Evolutionary conservation across 1,140 invertebrate species (phyloP), one percentile per base, ranked within the genome.

Genomic region (Rhysida immarginata): DNA sequence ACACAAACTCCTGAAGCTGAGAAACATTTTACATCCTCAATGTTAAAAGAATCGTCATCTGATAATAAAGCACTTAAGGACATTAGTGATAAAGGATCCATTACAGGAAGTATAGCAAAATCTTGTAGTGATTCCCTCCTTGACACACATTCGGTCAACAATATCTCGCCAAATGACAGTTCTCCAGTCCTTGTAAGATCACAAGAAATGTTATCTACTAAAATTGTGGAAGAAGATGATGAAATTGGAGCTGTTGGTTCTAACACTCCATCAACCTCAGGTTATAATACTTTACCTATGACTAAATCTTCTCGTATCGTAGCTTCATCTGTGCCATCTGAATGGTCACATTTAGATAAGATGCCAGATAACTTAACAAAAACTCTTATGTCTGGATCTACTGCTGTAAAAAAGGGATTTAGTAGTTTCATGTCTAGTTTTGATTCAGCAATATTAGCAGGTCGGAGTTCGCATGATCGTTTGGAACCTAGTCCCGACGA

Each of bases 391-490:
- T 54, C 27, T 26, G 58, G 61, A 0, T 62, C 61, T 11, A 65
- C 58, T 24, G 55, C 53, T 8, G 56, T 88, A 80, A 84, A 83
- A 59, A 85, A 85, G 66, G 84, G 84, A 2, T 78, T 87, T 56
- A 81, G 77, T 24, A 85, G 78, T 61, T 75, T 87, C 23, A 85
- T 86, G 76, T 84, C 83, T 35, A 85, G 83, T 3, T 78, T 88
- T 48, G 85, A 89, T 69, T 84, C 82, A 18, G 83, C 83, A 2
- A 67, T 87, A 24, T 81, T 81, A 61, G 59, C 77, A 0, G 78
- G 78, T 1, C 77, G 80, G 0, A 82, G 85, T 63, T 84, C 85
- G 64, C 70, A 73, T n/a, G 53, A 35, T 3, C 2, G 16, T 3
- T 2, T 2, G 11, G 20, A 14, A 3, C 24, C 21, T 5, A 35